Conservation (phyloP, 2,888 invertebrate species). For the Luperina nickerlii region DNA sequence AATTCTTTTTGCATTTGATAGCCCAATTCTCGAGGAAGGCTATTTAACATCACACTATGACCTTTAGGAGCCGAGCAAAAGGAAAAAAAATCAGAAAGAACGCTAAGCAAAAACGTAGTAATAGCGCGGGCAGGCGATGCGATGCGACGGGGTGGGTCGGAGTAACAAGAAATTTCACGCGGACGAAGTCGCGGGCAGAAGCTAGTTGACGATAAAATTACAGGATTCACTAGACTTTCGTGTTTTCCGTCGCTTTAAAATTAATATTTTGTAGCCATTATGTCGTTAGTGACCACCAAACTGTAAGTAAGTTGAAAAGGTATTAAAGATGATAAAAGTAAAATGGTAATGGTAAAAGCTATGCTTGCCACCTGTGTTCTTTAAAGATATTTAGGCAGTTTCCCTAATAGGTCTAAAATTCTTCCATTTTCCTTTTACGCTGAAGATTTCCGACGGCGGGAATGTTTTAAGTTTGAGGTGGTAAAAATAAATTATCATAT, state of each 20-base stretch:
- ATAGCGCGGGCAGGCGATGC: too few species aligned
- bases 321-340: constrained; percentile 44
- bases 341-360: constrained; percentile 39
- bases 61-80: too few species aligned
- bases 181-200: too few species aligned
- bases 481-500: constrained; percentile 19
- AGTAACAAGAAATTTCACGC: too few species aligned
- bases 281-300: constrained; percentile 28
- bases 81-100: too few species aligned
- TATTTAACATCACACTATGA: too few species aligned
- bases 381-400: constrained; percentile 44
- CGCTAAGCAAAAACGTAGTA: too few species aligned
- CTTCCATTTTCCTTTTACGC: constrained; percentile 35
- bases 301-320: constrained; percentile 8
- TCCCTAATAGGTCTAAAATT: constrained; percentile 41
- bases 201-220: constrained; percentile 43
- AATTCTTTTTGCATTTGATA: too few species aligned
- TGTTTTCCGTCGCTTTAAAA: constrained; percentile 19
- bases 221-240: constrained; percentile 15
- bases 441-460: constrained; percentile 18
- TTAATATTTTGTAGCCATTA: constrained; percentile 15
- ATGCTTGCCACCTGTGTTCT: constrained; percentile 53
- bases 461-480: constrained; percentile 34
- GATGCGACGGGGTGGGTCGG: too few species aligned
- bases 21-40: too few species aligned